A percentile compares a stretch with the other conserved stretches of the same genome.
phyloP scores from a whole-genome alignment of 2,888 invertebrate species.

The Sympetrum striolatum region DNA sequence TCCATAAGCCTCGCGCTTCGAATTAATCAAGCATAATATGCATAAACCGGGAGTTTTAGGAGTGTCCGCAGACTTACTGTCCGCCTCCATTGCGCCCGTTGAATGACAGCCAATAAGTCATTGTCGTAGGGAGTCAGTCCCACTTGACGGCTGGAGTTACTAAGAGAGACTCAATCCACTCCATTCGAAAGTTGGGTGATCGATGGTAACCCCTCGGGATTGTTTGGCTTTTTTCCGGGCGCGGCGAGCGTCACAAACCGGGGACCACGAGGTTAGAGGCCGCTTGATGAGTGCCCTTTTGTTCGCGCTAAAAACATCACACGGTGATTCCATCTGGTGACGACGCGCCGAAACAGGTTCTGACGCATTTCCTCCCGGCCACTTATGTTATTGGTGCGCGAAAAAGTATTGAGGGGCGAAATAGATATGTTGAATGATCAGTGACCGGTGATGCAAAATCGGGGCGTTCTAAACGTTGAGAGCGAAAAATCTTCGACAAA shows the following conservation, averaged over 20 bases:
- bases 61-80: not conserved
- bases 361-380: too few species aligned
- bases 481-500: too few species aligned
- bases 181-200: not conserved
- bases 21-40: too few species aligned
- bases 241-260: not conserved
- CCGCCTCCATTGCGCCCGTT: not conserved
- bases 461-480: too few species aligned
- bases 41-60: too few species aligned
- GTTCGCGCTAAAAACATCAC: not conserved
- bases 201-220: not conserved
- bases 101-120: conserved; percentile 32
- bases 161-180: not conserved
- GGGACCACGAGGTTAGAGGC: not conserved
- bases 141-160: not conserved
- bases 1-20: too few species aligned
- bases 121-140: not conserved
- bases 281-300: not conserved
- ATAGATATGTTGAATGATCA: too few species aligned
- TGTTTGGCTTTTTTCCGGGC: not conserved
- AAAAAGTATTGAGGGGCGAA: too few species aligned
- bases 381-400: too few species aligned
- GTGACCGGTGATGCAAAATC: too few species aligned
- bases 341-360: too few species aligned
- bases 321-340: not conserved